These are phyloP conservation scores for Palaemon carinicauda DNA, from an alignment of 1,140 invertebrate species.

Conservation along the genomic window DNA sequence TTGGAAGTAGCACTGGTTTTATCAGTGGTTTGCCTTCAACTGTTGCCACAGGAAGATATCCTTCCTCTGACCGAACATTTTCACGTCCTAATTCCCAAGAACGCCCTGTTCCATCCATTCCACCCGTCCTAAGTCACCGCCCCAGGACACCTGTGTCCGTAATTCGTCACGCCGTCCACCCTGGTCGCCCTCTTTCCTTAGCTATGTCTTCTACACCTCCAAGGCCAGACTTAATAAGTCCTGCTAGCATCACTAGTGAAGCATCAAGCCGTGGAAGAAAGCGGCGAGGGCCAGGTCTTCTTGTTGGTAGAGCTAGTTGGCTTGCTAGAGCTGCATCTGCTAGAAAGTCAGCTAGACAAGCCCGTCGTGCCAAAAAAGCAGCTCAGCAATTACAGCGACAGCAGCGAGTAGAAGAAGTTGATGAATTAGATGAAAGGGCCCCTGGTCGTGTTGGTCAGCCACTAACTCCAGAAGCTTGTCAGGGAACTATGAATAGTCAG, in stretches of 20 bases:
- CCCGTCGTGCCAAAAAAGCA: conserved; percentile 40
- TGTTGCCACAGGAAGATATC: conserved; percentile 30
- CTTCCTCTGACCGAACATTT: conserved; percentile 49
- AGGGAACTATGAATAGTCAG: background rate
- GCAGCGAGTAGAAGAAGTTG: background rate
- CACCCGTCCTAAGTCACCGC: conserved; percentile 52
- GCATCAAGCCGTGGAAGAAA: conserved; percentile 49
- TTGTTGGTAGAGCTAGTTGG: conserved; percentile 54
- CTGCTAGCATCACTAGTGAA: conserved; percentile 57
- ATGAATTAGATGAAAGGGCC: conserved; percentile 36
- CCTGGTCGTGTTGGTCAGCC: conserved; percentile 10
- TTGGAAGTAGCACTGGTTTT: conserved; percentile 26
- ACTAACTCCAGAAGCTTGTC: conserved; percentile 28
- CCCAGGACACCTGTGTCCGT: conserved; percentile 56
- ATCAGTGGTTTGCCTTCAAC: conserved; percentile 36
- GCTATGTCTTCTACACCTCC: conserved; percentile 44
- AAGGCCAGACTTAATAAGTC: conserved; percentile 55
- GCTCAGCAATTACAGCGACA: conserved; percentile 17
- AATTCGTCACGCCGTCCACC: conserved; percentile 49
- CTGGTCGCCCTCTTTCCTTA: conserved; percentile 52
- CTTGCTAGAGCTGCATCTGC: conserved; percentile 42
- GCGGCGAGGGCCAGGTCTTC: conserved; percentile 46
- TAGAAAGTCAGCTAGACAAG: conserved; percentile 41
- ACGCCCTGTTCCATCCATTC: conserved; percentile 46
- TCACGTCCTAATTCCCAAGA: conserved; percentile 53